Percentiles rank a stretch among this genome's conserved stretches.
These are phyloP conservation scores for Naja naja DNA, from an alignment of 2,113 vertebrate genomes.

Conservation along the genomic window DNA sequence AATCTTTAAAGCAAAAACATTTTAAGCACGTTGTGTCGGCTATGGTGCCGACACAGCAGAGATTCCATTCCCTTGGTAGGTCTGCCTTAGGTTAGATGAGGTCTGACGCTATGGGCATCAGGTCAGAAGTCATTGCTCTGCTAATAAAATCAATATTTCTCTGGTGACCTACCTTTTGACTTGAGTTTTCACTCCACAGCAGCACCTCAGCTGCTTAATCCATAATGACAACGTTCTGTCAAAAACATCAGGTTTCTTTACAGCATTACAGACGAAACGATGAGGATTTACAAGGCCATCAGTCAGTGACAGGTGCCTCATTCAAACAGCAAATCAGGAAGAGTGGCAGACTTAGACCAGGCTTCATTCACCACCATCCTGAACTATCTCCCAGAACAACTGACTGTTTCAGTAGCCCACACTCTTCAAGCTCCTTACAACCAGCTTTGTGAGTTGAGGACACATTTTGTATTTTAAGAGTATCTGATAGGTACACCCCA, in stretches of 20 bases:
- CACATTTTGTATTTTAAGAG: neutral
- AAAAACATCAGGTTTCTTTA: neutral
- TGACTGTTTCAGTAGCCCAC: neutral
- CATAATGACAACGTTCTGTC: neutral
- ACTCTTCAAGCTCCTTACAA: neutral
- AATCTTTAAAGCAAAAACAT: neutral
- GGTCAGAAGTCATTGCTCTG: neutral
- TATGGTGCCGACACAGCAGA: neutral
- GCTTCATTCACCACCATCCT: neutral
- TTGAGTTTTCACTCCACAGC: neutral
- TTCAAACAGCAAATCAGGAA: neutral
- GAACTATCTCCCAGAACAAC: neutral
- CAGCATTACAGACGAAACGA: neutral
- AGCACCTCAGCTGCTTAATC: neutral
- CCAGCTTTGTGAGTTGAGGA: neutral
- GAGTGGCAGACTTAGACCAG: neutral
- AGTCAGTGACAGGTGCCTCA: neutral
- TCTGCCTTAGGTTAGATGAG: too few relatives aligned
- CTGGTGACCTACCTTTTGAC: neutral
- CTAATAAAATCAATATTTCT: neutral
- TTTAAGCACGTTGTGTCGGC: constrained; percentile 16
- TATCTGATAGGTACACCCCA: neutral
- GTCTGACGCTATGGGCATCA: neutral
- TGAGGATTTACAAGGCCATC: neutral
- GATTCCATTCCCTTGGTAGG: neutral